phyloP scores from a whole-genome alignment of 2,888 invertebrate species.

The Drosophila algonquin region DNA sequence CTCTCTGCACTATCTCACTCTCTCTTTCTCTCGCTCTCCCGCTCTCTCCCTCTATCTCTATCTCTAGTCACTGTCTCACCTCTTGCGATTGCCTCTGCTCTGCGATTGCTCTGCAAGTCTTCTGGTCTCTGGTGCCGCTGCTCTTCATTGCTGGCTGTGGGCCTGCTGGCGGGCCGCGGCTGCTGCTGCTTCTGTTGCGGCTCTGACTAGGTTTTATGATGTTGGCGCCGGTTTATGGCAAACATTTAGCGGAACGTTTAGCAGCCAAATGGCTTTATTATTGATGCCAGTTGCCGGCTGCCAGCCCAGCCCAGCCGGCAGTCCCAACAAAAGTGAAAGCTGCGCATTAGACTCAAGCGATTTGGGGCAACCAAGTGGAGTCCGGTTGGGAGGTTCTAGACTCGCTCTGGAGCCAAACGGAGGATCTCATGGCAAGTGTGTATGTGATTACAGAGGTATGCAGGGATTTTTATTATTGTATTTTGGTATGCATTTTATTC shows the following conservation, averaged over 20 bases:
- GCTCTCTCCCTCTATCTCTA: neutral
- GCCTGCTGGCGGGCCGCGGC: neutral
- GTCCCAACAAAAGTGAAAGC: slow-evolving; percentile 57
- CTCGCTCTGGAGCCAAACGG: neutral
- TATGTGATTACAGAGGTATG: too few species aligned
- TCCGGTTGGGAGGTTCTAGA: neutral
- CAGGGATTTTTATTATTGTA: too few species aligned
- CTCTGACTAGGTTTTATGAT: slow-evolving; percentile 49
- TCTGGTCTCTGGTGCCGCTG: slow-evolving; percentile 21
- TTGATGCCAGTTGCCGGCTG: slow-evolving; percentile 49
- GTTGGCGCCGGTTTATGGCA: slow-evolving; percentile 68
- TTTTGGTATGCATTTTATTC: too few species aligned
- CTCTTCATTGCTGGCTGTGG: slow-evolving; percentile 7
- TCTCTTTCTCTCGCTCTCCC: too few species aligned
- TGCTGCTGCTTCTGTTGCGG: slow-evolving; percentile 10
- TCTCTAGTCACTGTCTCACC: neutral
- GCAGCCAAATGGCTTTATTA: slow-evolving; percentile 72
- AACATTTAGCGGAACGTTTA: slow-evolving; percentile 70
- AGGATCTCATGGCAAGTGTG: too few species aligned
- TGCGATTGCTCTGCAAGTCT: neutral
- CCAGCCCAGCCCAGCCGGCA: neutral
- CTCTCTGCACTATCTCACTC: neutral
- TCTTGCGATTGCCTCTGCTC: slow-evolving; percentile 1
- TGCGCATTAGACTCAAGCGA: slow-evolving; percentile 19
- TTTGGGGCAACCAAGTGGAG: slow-evolving; percentile 27